Evolutionary conservation across 2,797 vertebrate species (phyloP), one percentile per base, ranked within the genome.

Genomic region (Taenioides sp.): DNA sequence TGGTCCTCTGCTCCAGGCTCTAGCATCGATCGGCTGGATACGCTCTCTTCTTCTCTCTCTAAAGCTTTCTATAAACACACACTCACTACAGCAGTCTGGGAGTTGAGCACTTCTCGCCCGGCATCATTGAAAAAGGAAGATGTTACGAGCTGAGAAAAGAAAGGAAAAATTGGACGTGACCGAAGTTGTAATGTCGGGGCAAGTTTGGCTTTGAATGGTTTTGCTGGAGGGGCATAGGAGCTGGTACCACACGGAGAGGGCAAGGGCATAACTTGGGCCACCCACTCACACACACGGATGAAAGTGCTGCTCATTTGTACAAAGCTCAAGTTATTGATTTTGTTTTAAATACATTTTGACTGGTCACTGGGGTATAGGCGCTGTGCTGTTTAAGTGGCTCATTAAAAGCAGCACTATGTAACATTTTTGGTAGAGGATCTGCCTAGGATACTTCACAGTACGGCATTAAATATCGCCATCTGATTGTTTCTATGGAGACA

Each of bases 1-100:
- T 91, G 90, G 92, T 91, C 90, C 84, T 92, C 90, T 74, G 91
- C 91, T 92, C 77, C 88, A 92, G 92, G 91, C 92, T 70, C 84
- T 84, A 75, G 86, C 91, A 93, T 94, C 90, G 92, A 93, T 94
- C 91, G 88, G 75, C 83, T 86, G 88, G 85, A 82, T 79, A 88
- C 92, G 91, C 72, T 34, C 69, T 34, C n/a, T 22, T 47, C 40
- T 64, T n/a, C 5, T 66, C 50, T 76, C 75, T 70, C 80, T 49
- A 80, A 85, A 84, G 80, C 87, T 86, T 43, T 12, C 40, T 43
- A 43, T 43, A 89, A 91, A 90, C 85, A 87, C 88, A 86, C 81
- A 89, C 85, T 84, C 84, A 78, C 89, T 87, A 22, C 82, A 76
- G 78, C 79, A 80, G 81, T 83, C 80, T 80, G 80, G 69, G 80